Base-by-base conservation (phyloP, 2,888 invertebrate genomes). In the Parelbella ahira region DNA sequence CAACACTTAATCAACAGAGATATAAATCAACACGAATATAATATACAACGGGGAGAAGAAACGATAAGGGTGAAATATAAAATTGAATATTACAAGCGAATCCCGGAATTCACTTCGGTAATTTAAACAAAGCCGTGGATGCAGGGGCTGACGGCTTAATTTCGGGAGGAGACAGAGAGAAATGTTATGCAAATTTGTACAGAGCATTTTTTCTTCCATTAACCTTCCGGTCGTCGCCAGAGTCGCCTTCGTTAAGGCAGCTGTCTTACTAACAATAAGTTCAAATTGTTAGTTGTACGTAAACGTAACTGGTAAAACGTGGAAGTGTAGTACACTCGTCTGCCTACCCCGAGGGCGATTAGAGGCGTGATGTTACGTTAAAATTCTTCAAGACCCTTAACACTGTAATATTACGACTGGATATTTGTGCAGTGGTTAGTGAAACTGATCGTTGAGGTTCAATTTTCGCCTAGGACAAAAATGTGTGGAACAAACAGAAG, bases 151-250 rank as follows among this genome's bases (percentile, higher is more conserved):
- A 70, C 61, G 70, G 74, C 82, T 81, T 82, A 80, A 84, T 83
- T 83, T 83, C 41, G 71, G 73, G 58, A 54, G 59, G 59, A 78
- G 73, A 72, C 71, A 72, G 72, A 68, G 72, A 81, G 80, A 84
- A 84, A 81, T 79, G 78, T 74, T 81, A 86, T 84, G 86, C 73
- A 87, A 87, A 87, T 86, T 87, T 82, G 82, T 83, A 84, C 83
- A 80, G 64, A 70, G 77, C 83, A 79, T 83, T 87, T 82, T 82
- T 83, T 81, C 76, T 80, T 75, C 80, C 79, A 84, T 86, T 84
- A 84, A 79, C 77, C 79, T 82, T 67, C 68, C 71, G 66, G 64
- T 56, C 65, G 60, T 68, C 69, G 70, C 66, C 68, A 63, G 61
- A 60, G 56, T 51, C 49, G 48, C 2, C 50, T 42, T 9, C n/a